Conservation (phyloP, 2,113 vertebrate genomes). For the Xiphorhynchus elegans region DNA sequence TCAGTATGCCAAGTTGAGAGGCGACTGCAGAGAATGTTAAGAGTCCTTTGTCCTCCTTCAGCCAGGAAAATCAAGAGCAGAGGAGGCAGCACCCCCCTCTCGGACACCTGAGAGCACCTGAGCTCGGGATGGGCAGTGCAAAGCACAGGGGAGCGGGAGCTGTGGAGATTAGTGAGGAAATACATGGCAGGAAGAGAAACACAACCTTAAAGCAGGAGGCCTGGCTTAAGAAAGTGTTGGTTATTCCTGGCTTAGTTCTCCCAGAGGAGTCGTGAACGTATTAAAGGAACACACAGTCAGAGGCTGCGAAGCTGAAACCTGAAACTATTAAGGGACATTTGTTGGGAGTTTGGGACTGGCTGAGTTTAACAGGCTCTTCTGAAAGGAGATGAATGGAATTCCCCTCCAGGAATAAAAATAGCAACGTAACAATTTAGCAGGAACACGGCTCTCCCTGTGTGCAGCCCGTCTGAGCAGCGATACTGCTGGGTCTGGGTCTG, state of each 20-base stretch:
- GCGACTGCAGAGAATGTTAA: conserved; percentile 38
- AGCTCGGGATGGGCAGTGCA: not conserved
- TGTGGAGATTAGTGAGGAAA: not conserved
- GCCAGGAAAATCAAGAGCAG: not conserved
- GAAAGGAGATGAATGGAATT: conserved; percentile 12
- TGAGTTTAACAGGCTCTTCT: not conserved
- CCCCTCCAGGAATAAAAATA: not conserved
- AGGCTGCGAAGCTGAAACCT: not conserved
- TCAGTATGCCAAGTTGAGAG: conserved; percentile 39
- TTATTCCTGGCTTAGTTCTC: conserved; percentile 7
- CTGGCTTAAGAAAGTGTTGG: not conserved
- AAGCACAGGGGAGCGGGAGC: not conserved
- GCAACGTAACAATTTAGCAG: not conserved
- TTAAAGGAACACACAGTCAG: not conserved
- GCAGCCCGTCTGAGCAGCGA: not conserved
- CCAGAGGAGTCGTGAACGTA: not conserved
- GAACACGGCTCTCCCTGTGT: not conserved
- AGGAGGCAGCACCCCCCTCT: not conserved
- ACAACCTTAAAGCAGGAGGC: not conserved
- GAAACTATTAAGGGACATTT: not conserved
- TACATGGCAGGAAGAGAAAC: not conserved
- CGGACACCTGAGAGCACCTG: not conserved
- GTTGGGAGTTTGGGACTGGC: not conserved
- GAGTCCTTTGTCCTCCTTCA: conserved; percentile 56
- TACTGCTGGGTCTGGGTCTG: not conserved